Conservation (phyloP, 64 coral and sea anemone genomes). For the Pocillopora damicornis region DNA sequence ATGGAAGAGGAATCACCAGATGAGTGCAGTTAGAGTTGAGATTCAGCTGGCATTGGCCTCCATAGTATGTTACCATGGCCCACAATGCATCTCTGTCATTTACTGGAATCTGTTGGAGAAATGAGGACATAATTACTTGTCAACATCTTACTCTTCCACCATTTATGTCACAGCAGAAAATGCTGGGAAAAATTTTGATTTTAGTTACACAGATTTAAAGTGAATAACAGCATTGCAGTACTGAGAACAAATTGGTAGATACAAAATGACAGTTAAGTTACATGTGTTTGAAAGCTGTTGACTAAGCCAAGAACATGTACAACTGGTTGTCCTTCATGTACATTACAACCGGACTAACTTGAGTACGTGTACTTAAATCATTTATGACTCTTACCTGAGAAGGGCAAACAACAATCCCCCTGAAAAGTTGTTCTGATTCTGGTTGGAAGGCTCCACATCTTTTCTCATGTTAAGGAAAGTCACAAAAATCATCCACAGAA, state of each 20-base stretch:
- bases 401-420: slow-evolving; percentile 45
- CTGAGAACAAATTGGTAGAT: no score
- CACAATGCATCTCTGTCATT: slow-evolving; percentile 76
- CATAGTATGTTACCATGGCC: slow-evolving; percentile 97
- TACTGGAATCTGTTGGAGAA: slow-evolving; percentile 57
- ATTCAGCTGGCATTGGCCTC: slow-evolving; percentile 64
- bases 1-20: slow-evolving; percentile 60
- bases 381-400: slow-evolving; percentile 60
- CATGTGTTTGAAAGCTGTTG: no score
- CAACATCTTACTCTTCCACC: no score
- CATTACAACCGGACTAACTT: no score
- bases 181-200: no score
- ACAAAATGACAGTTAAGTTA: no score
- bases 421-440: slow-evolving; percentile 49
- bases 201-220: no score
- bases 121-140: background rate
- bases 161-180: no score
- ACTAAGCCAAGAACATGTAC: no score
- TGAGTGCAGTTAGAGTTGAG: slow-evolving; percentile 77
- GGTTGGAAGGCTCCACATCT: slow-evolving; percentile 49
- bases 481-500: background rate
- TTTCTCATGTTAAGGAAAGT: slow-evolving; percentile 1
- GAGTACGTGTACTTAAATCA: background rate
- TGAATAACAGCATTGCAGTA: no score
- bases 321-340: background rate